Base-by-base conservation (phyloP, 2,888 invertebrate species). In the Orthosia cruda region DNA sequence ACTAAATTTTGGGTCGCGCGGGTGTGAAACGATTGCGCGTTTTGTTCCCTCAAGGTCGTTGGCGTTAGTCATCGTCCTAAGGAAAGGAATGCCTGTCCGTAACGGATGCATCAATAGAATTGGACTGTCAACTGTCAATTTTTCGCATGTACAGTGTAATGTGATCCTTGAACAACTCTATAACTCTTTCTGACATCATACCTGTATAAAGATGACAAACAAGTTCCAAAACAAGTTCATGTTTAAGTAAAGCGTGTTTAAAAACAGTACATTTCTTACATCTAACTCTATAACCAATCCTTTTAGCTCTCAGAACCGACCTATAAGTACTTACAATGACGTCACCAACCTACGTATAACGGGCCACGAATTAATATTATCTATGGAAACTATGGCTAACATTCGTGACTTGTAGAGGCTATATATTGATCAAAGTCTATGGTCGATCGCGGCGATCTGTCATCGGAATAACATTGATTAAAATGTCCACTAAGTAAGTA, bases 401-500 rank as follows among this genome's bases (percentile, higher is more conserved):
- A 80, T 79, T 89, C 85, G 86, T 87, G 89, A 84, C 86, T 82
- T 71, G 83, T 74, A 68, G 75, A 69, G 73, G 64, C 71, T 84
- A 79, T 84, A 80, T 89, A 91, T 91, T 90, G 90, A 90, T 90
- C 89, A 89, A 81, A 80, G 87, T 81, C 84, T 85, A 83, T 88
- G 83, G 79, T 79, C 87, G 90, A 90, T 90, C 89, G 89, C 87
- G 84, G 88, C 90, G 92, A 94, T 91, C 94, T 94, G 94, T 94
- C 94, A 94, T 89, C 91, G 85, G 88, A 87, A 89, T 89, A 91
- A 91, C 89, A 91, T 92, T 93, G 94, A 95, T 95, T 95, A 94
- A 94, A 94, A 92, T 91, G 92, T 94, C 92, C 91, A 91, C 91
- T 92, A 93, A 93, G 93, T 93, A 93, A 92, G 91, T 91, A 93